Percentiles rank a stretch among this genome's conserved stretches.
Evolutionary conservation across 1,140 invertebrate species (phyloP).

Genomic region (Bombus superbus): DNA sequence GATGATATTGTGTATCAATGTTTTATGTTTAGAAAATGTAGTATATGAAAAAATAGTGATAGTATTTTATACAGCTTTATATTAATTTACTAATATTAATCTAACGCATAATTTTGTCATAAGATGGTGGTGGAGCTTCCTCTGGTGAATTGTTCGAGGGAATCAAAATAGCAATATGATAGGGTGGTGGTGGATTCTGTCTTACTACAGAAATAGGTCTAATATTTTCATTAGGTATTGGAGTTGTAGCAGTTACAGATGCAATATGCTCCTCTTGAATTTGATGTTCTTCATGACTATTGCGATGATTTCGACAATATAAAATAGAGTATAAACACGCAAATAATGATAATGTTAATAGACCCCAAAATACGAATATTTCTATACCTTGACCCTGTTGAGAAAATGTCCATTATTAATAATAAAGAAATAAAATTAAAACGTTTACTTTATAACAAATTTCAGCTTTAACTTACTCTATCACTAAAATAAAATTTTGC

Average conservation of each 20-base stretch:
- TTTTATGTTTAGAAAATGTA: conserved; percentile 35
- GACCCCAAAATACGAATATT: conserved; percentile 86
- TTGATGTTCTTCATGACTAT: conserved; percentile 64
- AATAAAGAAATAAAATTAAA: conserved; percentile 22
- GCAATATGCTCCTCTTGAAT: conserved; percentile 66
- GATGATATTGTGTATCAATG: not conserved
- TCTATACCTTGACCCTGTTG: conserved; percentile 84
- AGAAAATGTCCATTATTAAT: not conserved
- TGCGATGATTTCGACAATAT: conserved; percentile 67
- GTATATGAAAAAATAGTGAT: conserved; percentile 49
- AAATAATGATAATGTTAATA: conserved; percentile 85
- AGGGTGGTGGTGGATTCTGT: conserved; percentile 84
- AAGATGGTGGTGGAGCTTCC: conserved; percentile 86
- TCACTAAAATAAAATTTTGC: conserved; percentile 88
- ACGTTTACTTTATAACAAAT: not conserved
- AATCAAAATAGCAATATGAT: conserved; percentile 87
- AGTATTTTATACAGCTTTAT: conserved; percentile 33
- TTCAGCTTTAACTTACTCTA: conserved; percentile 80
- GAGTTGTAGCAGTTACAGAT: conserved; percentile 58
- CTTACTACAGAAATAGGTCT: conserved; percentile 66
- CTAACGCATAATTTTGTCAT: conserved; percentile 86
- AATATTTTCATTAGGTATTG: conserved; percentile 63
- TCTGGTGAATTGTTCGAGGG: conserved; percentile 81
- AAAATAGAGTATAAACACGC: conserved; percentile 83
- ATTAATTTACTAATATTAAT: conserved; percentile 50